These are phyloP conservation scores for Hylaea fasciaria DNA, from an alignment of 2,888 invertebrate genomes.

Conservation along the genomic window DNA sequence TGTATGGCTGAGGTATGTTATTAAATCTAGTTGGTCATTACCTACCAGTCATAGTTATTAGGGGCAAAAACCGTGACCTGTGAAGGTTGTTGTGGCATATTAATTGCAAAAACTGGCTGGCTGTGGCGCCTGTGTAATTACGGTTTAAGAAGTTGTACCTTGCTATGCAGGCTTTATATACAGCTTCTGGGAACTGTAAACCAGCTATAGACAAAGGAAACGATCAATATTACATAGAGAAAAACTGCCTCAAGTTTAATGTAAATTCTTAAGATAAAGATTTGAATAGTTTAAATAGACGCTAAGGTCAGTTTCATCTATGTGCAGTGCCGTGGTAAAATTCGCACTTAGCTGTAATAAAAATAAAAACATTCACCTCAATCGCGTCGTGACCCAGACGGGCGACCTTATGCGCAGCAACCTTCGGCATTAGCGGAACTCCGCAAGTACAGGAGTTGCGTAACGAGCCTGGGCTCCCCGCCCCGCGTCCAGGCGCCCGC, in stretches of 20 bases:
- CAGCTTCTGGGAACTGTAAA: conserved; percentile 10
- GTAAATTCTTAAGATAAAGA: conserved; percentile 1
- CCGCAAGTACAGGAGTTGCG: conserved; percentile 57
- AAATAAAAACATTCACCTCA: conserved; percentile 45
- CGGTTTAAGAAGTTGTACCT: conserved; percentile 11
- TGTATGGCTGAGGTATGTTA: conserved; percentile 22
- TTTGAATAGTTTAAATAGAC: background rate
- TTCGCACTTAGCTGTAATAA: conserved; percentile 30
- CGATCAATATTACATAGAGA: background rate
- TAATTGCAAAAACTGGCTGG: conserved; percentile 14
- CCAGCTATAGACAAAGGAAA: background rate
- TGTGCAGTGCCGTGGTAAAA: conserved; percentile 14
- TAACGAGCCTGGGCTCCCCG: conserved; percentile 48
- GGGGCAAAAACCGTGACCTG: conserved; percentile 25
- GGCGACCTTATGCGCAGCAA: conserved; percentile 73
- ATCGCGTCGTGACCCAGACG: conserved; percentile 63
- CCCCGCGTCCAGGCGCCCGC: conserved; percentile 47
- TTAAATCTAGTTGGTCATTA: conserved; percentile 22
- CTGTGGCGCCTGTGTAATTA: conserved; percentile 20
- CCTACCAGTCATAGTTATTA: conserved; percentile 16
- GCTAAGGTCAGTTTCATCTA: conserved; percentile 15
- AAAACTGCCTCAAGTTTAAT: background rate
- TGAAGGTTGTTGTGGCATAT: conserved; percentile 25
- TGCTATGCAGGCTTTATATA: conserved; percentile 15
- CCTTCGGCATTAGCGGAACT: conserved; percentile 75